These are phyloP conservation scores for Sceloporus undulatus DNA, from an alignment of 2,113 vertebrate species.

Conservation along the genomic window DNA sequence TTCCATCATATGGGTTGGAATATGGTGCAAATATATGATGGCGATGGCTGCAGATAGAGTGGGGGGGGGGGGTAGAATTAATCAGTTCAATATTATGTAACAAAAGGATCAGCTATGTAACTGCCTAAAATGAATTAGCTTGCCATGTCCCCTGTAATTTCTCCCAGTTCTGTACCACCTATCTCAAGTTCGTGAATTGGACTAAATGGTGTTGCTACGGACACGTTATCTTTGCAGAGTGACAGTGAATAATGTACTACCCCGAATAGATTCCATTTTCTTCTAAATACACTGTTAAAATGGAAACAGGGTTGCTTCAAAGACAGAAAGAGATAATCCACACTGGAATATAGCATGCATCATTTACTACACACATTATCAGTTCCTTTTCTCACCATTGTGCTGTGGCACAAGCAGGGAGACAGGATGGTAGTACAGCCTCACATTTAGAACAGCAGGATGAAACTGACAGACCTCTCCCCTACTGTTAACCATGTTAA, in stretches of 20 bases:
- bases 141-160: slow-evolving; percentile 51
- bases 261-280: slow-evolving; percentile 52
- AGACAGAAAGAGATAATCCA: no score
- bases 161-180: not conserved
- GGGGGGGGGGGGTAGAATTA: not conserved
- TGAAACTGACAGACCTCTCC: no score
- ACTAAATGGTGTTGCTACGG: slow-evolving; percentile 10
- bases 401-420: not conserved
- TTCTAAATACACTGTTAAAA: not conserved
- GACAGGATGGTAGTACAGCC: not conserved
- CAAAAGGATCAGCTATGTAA: not conserved
- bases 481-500: not conserved
- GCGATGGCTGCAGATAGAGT: not conserved
- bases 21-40: not conserved
- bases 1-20: no score
- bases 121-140: slow-evolving; percentile 54
- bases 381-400: not conserved
- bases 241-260: slow-evolving; percentile 41
- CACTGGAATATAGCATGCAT: not conserved
- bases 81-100: not conserved
- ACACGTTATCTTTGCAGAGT: slow-evolving; percentile 31
- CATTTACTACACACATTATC: not conserved
- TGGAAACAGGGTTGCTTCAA: accelerated
- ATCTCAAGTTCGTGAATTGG: slow-evolving; percentile 68
- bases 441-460: not conserved